Base-by-base conservation (phyloP, 2,797 vertebrate species). In the Aphelocoma californica region DNA sequence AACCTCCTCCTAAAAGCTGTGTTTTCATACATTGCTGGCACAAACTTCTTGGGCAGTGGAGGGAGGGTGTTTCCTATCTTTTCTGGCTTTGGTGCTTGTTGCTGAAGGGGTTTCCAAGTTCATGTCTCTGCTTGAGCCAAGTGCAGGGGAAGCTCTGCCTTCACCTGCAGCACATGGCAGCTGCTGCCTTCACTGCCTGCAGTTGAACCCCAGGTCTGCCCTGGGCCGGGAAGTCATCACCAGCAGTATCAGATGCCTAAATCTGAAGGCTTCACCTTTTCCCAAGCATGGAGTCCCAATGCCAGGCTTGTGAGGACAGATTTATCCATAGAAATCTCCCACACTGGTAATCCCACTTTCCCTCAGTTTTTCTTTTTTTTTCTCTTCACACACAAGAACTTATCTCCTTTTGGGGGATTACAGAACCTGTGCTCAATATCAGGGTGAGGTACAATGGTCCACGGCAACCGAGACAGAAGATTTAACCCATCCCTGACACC, bases 361-460 rank as follows among this genome's bases (percentile, higher is more conserved):
- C 13, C 72, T 69, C 20, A 8, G 3, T 34, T 85, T 86, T 31
- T 14, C 51, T 29, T 25, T 34, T 60, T 80, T 58, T 29, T 9
- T 54, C 8, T 1, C 21, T 81, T 78, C 19, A 18, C 32, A 44
- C 24, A 31, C 14, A 61, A 61, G 21, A 79, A 50, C 4, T 77
- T n/a, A 25, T 4, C 20, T 42, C 38, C 18, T 81, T 86, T 57
- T 26, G 10, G 14, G 10, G 21, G 31, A 14, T 50, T 61, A 28
- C 21, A 54, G 61, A 74, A 57, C 2, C 0, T 26, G 57, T 50
- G 29, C 42, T 91, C 0, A 0, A 1, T 40, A 45, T 26, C 29
- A 50, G 9, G 12, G 21, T 36, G 44, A 80, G 23, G 34, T 25
- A 45, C 10, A 44, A 32, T 3, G 32, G 16, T 38, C 56, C n/a